Percentiles rank a stretch among this genome's conserved stretches.
These are phyloP conservation scores for Donacobius atricapilla DNA, from an alignment of 2,113 vertebrate genomes.

Conservation along the genomic window DNA sequence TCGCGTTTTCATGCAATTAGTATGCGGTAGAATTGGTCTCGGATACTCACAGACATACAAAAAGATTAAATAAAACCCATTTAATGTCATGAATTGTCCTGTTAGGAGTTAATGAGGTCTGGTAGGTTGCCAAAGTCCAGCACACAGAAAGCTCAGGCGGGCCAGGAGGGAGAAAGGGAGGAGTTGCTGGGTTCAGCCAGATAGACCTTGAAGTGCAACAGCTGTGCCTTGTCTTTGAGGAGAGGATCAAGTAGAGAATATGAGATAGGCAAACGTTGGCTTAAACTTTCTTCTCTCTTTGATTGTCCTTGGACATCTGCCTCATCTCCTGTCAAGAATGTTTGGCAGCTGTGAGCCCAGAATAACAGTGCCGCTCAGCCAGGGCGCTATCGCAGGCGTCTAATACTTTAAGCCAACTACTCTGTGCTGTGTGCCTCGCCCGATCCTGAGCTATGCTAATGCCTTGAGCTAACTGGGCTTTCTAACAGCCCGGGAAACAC, in stretches of 20 bases:
- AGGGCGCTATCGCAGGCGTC: slow-evolving; percentile 77
- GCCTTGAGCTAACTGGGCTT: slow-evolving; percentile 75
- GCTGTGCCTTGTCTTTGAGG: slow-evolving; percentile 93
- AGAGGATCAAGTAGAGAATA: slow-evolving; percentile 88
- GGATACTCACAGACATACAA: slow-evolving; percentile 9
- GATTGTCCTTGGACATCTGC: slow-evolving; percentile 99
- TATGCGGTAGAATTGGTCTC: slow-evolving; percentile 26
- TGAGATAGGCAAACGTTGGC: slow-evolving; percentile 96
- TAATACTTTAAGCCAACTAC: slow-evolving; percentile 97
- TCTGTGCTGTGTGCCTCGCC: slow-evolving; percentile 71
- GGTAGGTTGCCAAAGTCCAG: slow-evolving; percentile 51
- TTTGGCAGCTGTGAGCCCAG: slow-evolving; percentile 95
- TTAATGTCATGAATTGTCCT: slow-evolving; percentile 42
- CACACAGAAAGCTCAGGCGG: slow-evolving; percentile 34
- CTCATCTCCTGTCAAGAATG: slow-evolving; percentile 96
- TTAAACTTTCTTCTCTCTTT: slow-evolving; percentile 94
- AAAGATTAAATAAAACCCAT: slow-evolving; percentile 36
- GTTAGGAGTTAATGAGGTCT: slow-evolving; percentile 64
- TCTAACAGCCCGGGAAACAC: slow-evolving; percentile 59
- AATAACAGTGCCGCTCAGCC: slow-evolving; percentile 87
- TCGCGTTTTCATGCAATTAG: slow-evolving; percentile 33
- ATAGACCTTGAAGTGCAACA: slow-evolving; percentile 87
- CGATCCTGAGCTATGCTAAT: slow-evolving; percentile 83
- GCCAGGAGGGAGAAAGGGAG: slow-evolving; percentile 60
- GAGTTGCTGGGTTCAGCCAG: slow-evolving; percentile 71